phyloP scores from a whole-genome alignment of 2,797 vertebrate genomes.

The Ceryle rudis region DNA sequence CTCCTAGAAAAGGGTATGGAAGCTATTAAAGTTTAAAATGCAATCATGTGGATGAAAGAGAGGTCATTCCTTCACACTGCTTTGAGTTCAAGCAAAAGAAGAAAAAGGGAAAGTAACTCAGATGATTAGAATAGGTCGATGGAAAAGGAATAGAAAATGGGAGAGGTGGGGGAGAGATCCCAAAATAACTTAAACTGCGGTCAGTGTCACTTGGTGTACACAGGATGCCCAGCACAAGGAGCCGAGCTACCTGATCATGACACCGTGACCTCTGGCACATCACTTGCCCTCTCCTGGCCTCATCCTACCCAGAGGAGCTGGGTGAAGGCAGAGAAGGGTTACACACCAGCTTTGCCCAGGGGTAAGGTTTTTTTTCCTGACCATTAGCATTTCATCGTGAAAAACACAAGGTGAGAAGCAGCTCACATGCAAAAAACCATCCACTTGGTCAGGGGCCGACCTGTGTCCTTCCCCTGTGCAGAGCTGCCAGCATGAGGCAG shows the following conservation, averaged over 20 bases:
- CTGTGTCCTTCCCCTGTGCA: not conserved
- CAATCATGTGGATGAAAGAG: constrained; percentile 43
- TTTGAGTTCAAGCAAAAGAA: not conserved
- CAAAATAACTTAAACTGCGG: not conserved
- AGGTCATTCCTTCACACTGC: constrained; percentile 10
- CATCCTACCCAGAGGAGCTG: not conserved
- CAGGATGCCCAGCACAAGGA: not conserved
- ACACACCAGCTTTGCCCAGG: not conserved
- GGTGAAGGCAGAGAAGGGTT: not conserved
- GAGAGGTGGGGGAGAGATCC: not conserved
- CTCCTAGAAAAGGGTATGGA: constrained; percentile 35
- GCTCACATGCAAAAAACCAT: not conserved
- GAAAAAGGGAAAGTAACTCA: not conserved
- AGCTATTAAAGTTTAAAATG: constrained; percentile 76
- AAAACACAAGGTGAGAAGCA: not conserved
- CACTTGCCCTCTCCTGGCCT: not conserved
- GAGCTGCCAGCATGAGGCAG: not conserved
- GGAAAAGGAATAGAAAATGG: not conserved
- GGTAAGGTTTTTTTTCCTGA: not conserved
- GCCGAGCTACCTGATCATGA: not conserved
- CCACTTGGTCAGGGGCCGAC: fast-evolving
- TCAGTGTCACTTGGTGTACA: not conserved
- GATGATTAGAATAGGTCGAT: constrained; percentile 18
- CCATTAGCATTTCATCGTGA: not conserved
- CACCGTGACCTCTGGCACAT: not conserved